Base-by-base conservation (phyloP, 2,888 invertebrate genomes). In the Macaria liturata region DNA sequence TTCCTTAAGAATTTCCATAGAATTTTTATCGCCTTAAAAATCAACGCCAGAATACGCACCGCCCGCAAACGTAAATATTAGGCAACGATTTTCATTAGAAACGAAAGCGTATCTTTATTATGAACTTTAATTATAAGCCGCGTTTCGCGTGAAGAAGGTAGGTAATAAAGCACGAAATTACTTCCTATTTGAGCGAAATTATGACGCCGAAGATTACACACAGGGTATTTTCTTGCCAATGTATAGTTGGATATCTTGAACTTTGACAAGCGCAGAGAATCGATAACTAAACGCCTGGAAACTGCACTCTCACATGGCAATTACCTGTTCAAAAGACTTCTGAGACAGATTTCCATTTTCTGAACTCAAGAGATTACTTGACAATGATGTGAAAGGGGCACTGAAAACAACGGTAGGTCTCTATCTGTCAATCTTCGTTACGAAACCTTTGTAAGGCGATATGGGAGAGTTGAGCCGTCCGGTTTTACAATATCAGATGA, bases 151-250 rank as follows among this genome's bases (percentile, higher is more conserved):
- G 83, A 81, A 84, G 70, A 81, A 82, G 71, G 79, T 80, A 49
- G 55, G 55, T 53, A 84, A 87, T 87, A 88, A 84, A 81, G 78
- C 83, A 84, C 83, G 83, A 84, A 87, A 88, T 87, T 83, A 83
- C 84, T 85, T 86, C 82, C 80, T 79, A 77, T 74, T 73, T 65
- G 70, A 74, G 68, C 72, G 78, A 78, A 77, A 68, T 65, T 59
- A 76, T 72, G 49, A 51, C 46, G 54, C 48, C 49, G 49, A 52
- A 63, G 56, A 65, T 64, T 62, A 58, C 59, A 57, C 45, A 49
- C 49, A 51, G 54, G 46, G 34, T 42, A 49, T 44, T 63, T 61
- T 64, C 43, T 34, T 57, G 58, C 52, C 56, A 59, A 61, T 57
- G 58, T 57, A 40, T 52, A 8, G 47, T 54, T 61, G 47, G 43